Base-by-base conservation (phyloP, 2,113 vertebrate species). In the Vulpes lagopus region DNA sequence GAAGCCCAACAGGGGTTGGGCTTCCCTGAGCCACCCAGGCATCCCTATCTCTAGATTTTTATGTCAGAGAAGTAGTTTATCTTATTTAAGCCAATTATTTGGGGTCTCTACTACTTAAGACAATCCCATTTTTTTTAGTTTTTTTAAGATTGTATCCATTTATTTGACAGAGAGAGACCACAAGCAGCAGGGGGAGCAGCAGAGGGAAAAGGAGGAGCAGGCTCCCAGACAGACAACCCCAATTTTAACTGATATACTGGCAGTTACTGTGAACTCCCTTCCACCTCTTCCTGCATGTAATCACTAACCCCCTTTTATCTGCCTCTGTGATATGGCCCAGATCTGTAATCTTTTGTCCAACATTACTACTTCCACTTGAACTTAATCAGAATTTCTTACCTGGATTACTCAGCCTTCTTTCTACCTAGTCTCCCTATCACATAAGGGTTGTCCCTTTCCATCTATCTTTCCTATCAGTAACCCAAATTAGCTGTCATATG, bases 191-290 rank as follows among this genome's bases (percentile, higher is more conserved):
- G 43, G 43, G 43, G 43, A 43, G 43, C 43, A 43, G 43, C 43
- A 43, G 43, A 43, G 43, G 43, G 43, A 43, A 43, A 43, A 43
- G 43, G 43, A 43, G 43, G 5, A 43, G 43, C 43, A 43, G 43
- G 43, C 43, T 43, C 43, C 43, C 43, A 35, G 35, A 35, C 25
- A 84, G 38, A 53, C 38, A 89, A 89, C 8, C 14, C 60, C 43
- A 35, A 30, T 82, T 74, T 82, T 89, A 88, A 57, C 30, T 76
- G 69, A 80, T 74, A 76, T 19, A 38, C 30, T 67, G 35, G 57
- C 49, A 86, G 94, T 96, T 86, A 81, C 32, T 91, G 73, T 27
- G 17, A 85, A 76, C 15, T 59, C 82, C 43, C 87, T 91, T 53
- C 65, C 19, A 81, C 65, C 25, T 87, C n/a, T 91, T 76, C 74